phyloP scores from a whole-genome alignment of 2,797 vertebrate species.

The Myoxocephalus aenaeus region DNA sequence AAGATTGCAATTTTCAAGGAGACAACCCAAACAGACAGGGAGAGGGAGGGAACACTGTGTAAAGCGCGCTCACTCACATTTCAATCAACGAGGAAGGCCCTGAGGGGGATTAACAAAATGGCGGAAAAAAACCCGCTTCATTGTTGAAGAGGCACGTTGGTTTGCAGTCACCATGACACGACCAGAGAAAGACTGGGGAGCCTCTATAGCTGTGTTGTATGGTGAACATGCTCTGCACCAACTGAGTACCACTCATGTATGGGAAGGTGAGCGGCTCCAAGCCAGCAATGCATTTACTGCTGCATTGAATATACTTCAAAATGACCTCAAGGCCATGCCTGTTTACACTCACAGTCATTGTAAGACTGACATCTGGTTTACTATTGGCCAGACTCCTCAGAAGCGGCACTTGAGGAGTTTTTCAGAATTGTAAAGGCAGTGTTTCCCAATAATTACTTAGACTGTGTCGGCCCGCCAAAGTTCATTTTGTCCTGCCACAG shows the following conservation, averaged over 20 bases:
- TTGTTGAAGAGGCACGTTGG: conserved; percentile 75
- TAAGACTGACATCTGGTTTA: neutral
- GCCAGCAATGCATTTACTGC: conserved; percentile 26
- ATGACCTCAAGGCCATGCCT: conserved; percentile 42
- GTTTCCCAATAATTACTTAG: neutral
- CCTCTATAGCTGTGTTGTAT: conserved; percentile 59
- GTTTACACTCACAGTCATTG: conserved; percentile 27
- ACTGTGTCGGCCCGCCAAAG: neutral
- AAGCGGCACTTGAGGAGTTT: conserved; percentile 16
- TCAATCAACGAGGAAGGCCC: conserved; percentile 77
- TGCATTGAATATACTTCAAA: conserved; percentile 47
- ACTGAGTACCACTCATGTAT: conserved; percentile 63
- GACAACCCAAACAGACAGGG: conserved; percentile 76
- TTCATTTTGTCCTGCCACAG: neutral
- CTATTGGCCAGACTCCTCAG: neutral
- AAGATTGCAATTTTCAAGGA: conserved; percentile 82
- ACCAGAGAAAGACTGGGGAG: conserved; percentile 64
- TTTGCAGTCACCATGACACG: conserved; percentile 80
- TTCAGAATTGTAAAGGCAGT: conserved; percentile 5
- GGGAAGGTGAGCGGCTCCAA: conserved; percentile 58
- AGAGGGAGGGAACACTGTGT: conserved; percentile 66
- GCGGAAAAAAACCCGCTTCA: conserved; percentile 73
- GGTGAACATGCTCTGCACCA: conserved; percentile 63
- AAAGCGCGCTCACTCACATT: conserved; percentile 74
- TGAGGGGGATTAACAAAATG: conserved; percentile 82